These are phyloP conservation scores for Chionoecetes opilio DNA, from an alignment of 1,140 invertebrate species.

Conservation along the genomic window DNA sequence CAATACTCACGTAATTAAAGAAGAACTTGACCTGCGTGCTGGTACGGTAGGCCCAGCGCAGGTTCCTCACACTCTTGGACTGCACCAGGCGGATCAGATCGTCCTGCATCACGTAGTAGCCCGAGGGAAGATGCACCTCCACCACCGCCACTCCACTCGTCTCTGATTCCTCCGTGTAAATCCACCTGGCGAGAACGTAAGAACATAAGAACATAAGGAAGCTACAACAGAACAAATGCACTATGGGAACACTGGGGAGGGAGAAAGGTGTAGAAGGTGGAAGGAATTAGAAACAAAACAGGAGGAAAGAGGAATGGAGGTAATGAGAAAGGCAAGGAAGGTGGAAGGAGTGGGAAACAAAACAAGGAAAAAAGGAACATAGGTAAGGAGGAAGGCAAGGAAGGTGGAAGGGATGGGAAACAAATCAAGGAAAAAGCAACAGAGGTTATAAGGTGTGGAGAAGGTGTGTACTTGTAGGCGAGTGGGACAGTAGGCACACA, in stretches of 20 bases:
- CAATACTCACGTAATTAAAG: conserved; percentile 80
- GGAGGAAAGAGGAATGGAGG: too few relatives aligned
- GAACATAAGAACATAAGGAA: background rate
- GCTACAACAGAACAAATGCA: too few relatives aligned
- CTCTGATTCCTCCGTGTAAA: conserved; percentile 88
- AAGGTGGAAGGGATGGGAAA: too few relatives aligned
- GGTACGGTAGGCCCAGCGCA: conserved; percentile 78
- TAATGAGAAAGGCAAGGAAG: too few relatives aligned
- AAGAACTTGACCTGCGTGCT: conserved; percentile 81
- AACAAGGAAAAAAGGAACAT: too few relatives aligned
- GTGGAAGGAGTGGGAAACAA: too few relatives aligned
- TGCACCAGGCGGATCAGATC: conserved; percentile 83
- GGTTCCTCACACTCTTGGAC: conserved; percentile 78
- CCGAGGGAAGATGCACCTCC: conserved; percentile 86
- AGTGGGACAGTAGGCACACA: too few relatives aligned
- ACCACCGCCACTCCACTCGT: conserved; percentile 86
- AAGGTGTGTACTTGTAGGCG: too few relatives aligned
- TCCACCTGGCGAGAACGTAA: conserved; percentile 76
- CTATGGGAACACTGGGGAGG: background rate
- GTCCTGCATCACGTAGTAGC: conserved; percentile 85
- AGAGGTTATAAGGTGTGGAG: too few relatives aligned
- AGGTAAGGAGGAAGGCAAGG: too few relatives aligned
- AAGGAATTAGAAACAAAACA: too few relatives aligned
- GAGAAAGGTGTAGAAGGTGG: background rate
- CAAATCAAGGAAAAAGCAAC: too few relatives aligned